Conservation (phyloP, 2,797 vertebrate genomes). For the Leptatherina wallacei region DNA sequence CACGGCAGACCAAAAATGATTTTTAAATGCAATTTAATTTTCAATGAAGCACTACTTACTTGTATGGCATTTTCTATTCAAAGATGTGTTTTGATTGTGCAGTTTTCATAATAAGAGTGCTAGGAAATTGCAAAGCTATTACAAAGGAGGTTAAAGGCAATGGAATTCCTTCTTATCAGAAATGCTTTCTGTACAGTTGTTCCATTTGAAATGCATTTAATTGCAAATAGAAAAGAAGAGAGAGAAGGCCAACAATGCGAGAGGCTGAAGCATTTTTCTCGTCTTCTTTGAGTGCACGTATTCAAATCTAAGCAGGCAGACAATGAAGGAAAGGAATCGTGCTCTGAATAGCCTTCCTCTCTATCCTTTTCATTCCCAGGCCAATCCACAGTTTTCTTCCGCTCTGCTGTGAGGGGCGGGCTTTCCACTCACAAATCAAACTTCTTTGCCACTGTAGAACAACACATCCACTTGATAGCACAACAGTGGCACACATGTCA, state of each 20-base stretch:
- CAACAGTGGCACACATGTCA: conserved; percentile 36
- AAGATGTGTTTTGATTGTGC: conserved; percentile 84
- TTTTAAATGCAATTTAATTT: conserved; percentile 87
- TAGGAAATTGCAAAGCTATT: conserved; percentile 81
- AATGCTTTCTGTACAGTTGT: conserved; percentile 87
- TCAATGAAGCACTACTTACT: conserved; percentile 84
- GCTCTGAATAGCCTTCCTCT: conserved; percentile 83
- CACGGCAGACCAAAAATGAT: conserved; percentile 76
- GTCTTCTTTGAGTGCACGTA: conserved; percentile 82
- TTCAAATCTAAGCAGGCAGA: conserved; percentile 84
- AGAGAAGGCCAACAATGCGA: conserved; percentile 83
- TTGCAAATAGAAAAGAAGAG: conserved; percentile 88
- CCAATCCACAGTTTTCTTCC: conserved; percentile 76
- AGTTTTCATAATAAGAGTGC: conserved; percentile 77
- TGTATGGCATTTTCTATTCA: conserved; percentile 81
- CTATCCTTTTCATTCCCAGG: conserved; percentile 77
- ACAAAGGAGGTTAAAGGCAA: conserved; percentile 85
- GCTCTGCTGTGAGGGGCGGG: conserved; percentile 70
- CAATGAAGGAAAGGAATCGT: conserved; percentile 83
- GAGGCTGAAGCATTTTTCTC: conserved; percentile 84
- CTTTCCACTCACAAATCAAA: conserved; percentile 65
- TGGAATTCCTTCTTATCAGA: conserved; percentile 84
- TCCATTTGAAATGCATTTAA: conserved; percentile 90
- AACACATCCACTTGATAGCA: conserved; percentile 70
- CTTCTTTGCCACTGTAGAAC: conserved; percentile 67